A percentile compares a stretch with the other conserved stretches of the same genome.
Evolutionary conservation across 2,888 invertebrate species (phyloP).

Genomic region (Antheraea yamamai): DNA sequence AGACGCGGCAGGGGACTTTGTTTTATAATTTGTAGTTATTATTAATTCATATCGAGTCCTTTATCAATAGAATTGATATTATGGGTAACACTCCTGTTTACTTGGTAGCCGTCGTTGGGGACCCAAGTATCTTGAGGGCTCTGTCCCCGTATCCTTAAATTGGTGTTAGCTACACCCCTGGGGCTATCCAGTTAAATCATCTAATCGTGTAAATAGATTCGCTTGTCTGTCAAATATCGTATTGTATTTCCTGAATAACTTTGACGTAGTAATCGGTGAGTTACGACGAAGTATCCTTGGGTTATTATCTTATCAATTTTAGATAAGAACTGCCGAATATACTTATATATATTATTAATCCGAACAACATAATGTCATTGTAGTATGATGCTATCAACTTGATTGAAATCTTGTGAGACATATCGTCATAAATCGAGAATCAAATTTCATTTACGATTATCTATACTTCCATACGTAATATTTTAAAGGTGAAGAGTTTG

Average conservation of each 20-base stretch:
- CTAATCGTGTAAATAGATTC: not conserved
- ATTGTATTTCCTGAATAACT: slow-evolving; percentile 7
- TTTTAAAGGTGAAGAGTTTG: no score
- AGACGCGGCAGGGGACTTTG: no score
- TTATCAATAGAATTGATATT: no score
- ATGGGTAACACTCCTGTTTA: no score
- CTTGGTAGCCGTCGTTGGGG: no score
- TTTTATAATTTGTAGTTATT: no score
- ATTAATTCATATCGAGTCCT: no score
- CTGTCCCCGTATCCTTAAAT: no score
- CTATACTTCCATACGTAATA: not conserved
- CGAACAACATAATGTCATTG: slow-evolving; percentile 4
- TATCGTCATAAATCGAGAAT: not conserved
- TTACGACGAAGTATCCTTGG: not conserved
- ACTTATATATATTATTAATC: slow-evolving; percentile 6
- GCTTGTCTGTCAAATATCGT: not conserved
- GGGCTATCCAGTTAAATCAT: not conserved
- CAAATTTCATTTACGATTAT: slow-evolving; percentile 2
- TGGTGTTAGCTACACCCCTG: no score
- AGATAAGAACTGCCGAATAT: slow-evolving; percentile 4
- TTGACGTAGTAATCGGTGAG: slow-evolving; percentile 3
- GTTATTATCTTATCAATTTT: not conserved
- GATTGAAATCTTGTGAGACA: slow-evolving; percentile 4
- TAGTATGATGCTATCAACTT: not conserved
- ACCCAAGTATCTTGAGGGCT: no score